These are phyloP conservation scores for Megaceryle maxima DNA, from an alignment of 2,113 vertebrate species.

Conservation along the genomic window DNA sequence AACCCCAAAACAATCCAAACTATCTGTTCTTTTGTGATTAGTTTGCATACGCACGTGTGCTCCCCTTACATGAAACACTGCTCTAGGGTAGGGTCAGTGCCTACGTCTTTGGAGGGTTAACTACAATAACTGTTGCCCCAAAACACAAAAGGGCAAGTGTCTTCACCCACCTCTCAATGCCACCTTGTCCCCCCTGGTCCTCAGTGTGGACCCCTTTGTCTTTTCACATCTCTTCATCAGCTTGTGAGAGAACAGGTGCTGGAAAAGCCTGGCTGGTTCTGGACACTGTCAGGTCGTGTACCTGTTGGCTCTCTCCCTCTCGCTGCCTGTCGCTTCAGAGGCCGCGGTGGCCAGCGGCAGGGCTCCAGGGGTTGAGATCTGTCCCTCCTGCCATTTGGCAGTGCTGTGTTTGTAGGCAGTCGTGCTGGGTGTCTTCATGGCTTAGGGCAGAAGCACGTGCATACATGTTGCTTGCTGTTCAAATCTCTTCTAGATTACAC, in stretches of 20 bases:
- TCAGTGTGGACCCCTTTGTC: neutral
- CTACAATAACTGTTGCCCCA: neutral
- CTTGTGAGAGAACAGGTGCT: neutral
- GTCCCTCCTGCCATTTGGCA: neutral
- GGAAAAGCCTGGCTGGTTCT: neutral
- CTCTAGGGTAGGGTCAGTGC: neutral
- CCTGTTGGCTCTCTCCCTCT: neutral
- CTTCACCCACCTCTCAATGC: neutral
- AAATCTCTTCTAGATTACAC: neutral
- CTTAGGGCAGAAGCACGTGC: neutral
- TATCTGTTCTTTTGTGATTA: neutral
- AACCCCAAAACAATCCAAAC: too few relatives aligned
- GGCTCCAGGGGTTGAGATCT: neutral
- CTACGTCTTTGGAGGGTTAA: neutral
- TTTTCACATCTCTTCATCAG: neutral
- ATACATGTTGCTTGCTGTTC: neutral
- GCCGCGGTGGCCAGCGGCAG: neutral
- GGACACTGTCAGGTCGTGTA: neutral
- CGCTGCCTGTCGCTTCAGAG: accelerated
- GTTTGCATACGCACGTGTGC: neutral
- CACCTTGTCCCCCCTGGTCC: accelerated
- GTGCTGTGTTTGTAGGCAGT: neutral
- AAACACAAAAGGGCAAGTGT: neutral
- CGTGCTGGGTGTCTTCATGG: neutral
- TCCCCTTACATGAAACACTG: neutral